Conservation (phyloP, 2,888 invertebrate species). For the Drosophila bunnanda region DNA sequence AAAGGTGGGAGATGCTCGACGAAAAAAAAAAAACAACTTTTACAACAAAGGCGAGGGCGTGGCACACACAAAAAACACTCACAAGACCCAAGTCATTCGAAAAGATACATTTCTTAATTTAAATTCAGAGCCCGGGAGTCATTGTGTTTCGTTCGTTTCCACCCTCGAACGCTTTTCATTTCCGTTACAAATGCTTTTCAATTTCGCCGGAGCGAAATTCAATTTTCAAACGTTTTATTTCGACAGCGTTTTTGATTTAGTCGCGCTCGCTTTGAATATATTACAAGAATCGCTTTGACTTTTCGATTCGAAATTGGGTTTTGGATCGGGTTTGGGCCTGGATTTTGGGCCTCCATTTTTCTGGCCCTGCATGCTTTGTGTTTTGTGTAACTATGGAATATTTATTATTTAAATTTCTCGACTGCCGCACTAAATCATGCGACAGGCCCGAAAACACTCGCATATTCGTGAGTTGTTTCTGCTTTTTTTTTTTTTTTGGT, state of each 20-base stretch:
- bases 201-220: conserved; percentile 69
- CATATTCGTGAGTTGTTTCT: conserved; percentile 52
- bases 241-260: conserved; percentile 79
- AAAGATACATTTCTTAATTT: conserved; percentile 81
- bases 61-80: conserved; percentile 30
- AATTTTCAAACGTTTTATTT: conserved; percentile 81
- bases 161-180: conserved; percentile 64
- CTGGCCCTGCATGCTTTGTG: conserved; percentile 51
- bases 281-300: conserved; percentile 55
- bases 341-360: conserved; percentile 58
- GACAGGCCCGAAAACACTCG: conserved; percentile 58
- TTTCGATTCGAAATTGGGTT: conserved; percentile 19
- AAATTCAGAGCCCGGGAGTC: conserved; percentile 73
- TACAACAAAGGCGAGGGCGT: conserved; percentile 57
- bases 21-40: conserved; percentile 25
- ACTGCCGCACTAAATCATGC: conserved; percentile 72
- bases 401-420: conserved; percentile 78
- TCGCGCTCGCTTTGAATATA: conserved; percentile 72
- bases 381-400: conserved; percentile 71
- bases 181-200: conserved; percentile 80
- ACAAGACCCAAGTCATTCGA: conserved; percentile 56
- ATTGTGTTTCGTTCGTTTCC: conserved; percentile 27
- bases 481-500: conserved; percentile 40
- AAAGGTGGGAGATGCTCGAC: conserved; percentile 67
- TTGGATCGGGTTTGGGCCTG: neutral